phyloP scores from a whole-genome alignment of 2,797 vertebrate species.

The Aplochiton taeniatus region DNA sequence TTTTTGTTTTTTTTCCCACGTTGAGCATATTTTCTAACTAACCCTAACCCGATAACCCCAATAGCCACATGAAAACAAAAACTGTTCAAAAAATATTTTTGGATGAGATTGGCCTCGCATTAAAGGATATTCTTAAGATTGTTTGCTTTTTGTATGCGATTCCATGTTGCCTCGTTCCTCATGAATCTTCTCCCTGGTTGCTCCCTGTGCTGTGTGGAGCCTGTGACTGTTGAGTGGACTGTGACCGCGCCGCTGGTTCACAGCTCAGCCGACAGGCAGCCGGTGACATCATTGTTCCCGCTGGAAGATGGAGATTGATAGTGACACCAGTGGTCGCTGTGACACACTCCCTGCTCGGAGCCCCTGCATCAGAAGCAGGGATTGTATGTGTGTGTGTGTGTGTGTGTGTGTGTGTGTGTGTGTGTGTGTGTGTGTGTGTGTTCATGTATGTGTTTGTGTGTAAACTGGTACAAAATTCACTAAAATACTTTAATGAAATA shows the following conservation, averaged over 20 bases:
- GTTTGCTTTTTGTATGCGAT: conserved; percentile 26
- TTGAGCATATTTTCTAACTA: too few relatives aligned
- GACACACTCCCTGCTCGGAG: conserved; percentile 53
- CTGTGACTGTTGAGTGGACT: conserved; percentile 55
- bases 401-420: background rate
- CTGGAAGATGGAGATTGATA: conserved; percentile 30
- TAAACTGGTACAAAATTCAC: background rate
- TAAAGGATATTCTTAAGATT: too few relatives aligned
- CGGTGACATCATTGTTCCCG: conserved; percentile 62
- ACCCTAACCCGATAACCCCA: too few relatives aligned
- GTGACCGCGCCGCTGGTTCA: conserved; percentile 53
- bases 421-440: conserved; percentile 18
- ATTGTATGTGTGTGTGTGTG: conserved; percentile 1
- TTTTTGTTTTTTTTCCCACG: too few relatives aligned
- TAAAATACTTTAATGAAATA: too few relatives aligned
- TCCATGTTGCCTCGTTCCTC: conserved; percentile 16
- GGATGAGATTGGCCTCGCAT: too few relatives aligned
- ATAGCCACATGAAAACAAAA: too few relatives aligned
- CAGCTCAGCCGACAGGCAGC: conserved; percentile 49
- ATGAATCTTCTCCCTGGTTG: conserved; percentile 7
- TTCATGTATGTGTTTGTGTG: conserved; percentile 3
- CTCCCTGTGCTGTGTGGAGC: conserved; percentile 38
- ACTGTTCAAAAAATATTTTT: too few relatives aligned
- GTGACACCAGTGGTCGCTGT: conserved; percentile 70
- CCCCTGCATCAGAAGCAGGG: conserved; percentile 41